These are phyloP conservation scores for Boloria euphrosyne DNA, from an alignment of 2,888 invertebrate species.

Conservation along the genomic window DNA sequence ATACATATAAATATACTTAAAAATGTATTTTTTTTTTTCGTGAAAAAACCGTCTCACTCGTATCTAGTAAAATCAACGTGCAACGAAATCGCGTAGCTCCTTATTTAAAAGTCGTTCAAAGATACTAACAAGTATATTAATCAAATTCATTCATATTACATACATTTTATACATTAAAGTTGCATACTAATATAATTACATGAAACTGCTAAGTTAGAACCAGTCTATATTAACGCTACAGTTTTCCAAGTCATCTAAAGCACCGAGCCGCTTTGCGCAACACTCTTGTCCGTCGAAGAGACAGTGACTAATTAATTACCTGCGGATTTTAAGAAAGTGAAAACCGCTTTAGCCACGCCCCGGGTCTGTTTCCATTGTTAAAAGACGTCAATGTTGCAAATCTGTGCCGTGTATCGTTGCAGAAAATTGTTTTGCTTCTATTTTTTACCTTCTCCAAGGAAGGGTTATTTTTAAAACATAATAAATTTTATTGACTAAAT, in stretches of 20 bases:
- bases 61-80: no score
- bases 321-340: conserved; percentile 51
- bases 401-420: not conserved
- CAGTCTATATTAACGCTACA: conserved; percentile 21
- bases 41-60: no score
- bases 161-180: not conserved
- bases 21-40: no score
- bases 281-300: conserved; percentile 38
- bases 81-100: no score
- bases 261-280: conserved; percentile 39
- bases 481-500: no score
- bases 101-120: no score
- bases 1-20: no score
- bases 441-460: no score
- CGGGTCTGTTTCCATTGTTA: conserved; percentile 18
- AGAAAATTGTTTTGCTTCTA: no score
- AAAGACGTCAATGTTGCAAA: not conserved
- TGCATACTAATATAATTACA: conserved; percentile 5
- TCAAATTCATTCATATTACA: not conserved
- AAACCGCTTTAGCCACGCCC: conserved; percentile 41
- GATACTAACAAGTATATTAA: not conserved
- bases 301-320: conserved; percentile 51
- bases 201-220: conserved; percentile 29
- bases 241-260: conserved; percentile 38
- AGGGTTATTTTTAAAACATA: no score